Base-by-base conservation (phyloP, 2,888 invertebrate species). In the Drosophila diplacantha region DNA sequence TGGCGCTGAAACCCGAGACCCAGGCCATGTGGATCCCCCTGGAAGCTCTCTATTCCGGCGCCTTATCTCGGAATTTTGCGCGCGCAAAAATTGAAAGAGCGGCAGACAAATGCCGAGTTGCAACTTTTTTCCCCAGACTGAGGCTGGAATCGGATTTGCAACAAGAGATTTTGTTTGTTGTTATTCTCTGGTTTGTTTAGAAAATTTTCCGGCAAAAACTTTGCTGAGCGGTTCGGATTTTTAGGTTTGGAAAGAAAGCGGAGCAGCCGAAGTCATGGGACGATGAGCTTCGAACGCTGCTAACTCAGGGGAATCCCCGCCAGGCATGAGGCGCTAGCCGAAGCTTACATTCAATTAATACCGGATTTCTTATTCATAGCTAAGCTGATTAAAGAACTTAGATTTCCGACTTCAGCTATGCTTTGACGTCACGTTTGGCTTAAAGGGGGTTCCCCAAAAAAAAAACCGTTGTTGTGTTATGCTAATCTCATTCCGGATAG, bases 31-130 rank as follows among this genome's bases (percentile, higher is more conserved):
- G 26, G 37, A 37, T 60, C 69, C 57, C 34, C 29, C 38, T 24
- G 39, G 29, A 22, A 53, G 52, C 31, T 50, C 38, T 20, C 34
- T 18, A 18, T 29, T 16, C 29, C 37, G 31, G 8, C 29, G 26
- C 53, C 78, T 70, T 81, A 79, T 73, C 76, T 71, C 73, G 68
- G 74, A 64, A 69, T 71, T 73, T 77, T 82, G 81, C 76, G 77
- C 76, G 82, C 74, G 74, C 77, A 77, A 81, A 29, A 44, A 71
- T 82, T 75, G 63, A 73, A 69, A 58, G 44, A 44, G 35, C 51
- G 68, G 46, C 81, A 76, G 83, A 82, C 81, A 77, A 77, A 74
- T 80, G 77, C 77, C 72, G 68, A 74, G 72, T 76, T 80, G 77
- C 83, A 82, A 43, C 68, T 82, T 80, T 74, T 50, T 24, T 22